phyloP scores from a whole-genome alignment of 2,888 invertebrate species.

The Lissocephala sabroskyi region DNA sequence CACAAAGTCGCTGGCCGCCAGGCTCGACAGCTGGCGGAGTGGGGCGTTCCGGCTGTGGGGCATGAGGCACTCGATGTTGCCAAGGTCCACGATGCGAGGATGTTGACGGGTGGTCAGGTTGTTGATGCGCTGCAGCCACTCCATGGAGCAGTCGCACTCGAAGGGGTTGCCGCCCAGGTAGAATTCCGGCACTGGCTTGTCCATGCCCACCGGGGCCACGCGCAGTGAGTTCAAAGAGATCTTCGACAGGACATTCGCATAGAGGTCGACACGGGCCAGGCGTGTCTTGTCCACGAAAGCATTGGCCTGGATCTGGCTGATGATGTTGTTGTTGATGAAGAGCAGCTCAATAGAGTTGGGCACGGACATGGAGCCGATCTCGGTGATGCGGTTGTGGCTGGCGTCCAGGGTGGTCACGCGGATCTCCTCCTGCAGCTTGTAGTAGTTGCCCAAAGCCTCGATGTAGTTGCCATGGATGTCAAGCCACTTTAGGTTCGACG shows the following conservation, averaged over 20 bases:
- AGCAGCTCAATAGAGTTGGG: conserved; percentile 90
- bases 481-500: conserved; percentile 90
- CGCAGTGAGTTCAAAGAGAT: conserved; percentile 87
- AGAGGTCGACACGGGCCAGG: conserved; percentile 90
- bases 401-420: conserved; percentile 89
- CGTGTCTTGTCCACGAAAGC: conserved; percentile 90
- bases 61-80: conserved; percentile 90
- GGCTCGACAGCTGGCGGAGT: conserved; percentile 83
- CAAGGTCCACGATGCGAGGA: conserved; percentile 90
- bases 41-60: conserved; percentile 87
- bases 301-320: conserved; percentile 85
- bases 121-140: conserved; percentile 93
- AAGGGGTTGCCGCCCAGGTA: conserved; percentile 95
- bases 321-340: conserved; percentile 91
- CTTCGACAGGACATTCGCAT: conserved; percentile 88
- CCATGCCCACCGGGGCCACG: conserved; percentile 79
- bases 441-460: conserved; percentile 89
- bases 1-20: conserved; percentile 88
- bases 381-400: conserved; percentile 89
- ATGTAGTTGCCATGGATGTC: conserved; percentile 93
- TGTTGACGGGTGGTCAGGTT: conserved; percentile 89
- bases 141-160: conserved; percentile 95
- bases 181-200: conserved; percentile 87
- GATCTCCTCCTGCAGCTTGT: conserved; percentile 86
- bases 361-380: conserved; percentile 87